Base-by-base conservation (phyloP, 2,113 vertebrate species). In the Thamnaconus septentrionalis region DNA sequence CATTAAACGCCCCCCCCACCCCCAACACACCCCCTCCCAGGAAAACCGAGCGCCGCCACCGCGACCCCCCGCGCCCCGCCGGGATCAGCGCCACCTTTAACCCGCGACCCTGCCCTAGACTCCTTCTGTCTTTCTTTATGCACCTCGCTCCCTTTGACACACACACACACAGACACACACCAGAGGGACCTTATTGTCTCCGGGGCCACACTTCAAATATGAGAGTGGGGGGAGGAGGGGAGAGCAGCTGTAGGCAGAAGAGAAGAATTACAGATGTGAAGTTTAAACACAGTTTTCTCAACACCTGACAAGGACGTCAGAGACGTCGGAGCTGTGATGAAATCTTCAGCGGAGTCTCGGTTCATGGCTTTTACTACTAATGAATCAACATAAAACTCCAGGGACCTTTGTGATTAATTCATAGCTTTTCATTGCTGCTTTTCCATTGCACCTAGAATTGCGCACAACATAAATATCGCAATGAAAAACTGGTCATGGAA, bases 111-210 rank as follows among this genome's bases (percentile, higher is more conserved):
- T 60, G 56, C 67, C 75, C 65, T 75, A 75, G 64, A 83, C 77
- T 79, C 69, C 51, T 45, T 81, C 81, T 71, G 72, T 79, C 78
- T 76, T 73, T 56, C 53, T 31, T 31, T 31, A 31, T 31, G 18
- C 40, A 43, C 51, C 80, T 75, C 73, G 41, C 61, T 41, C 51
- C 48, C 5, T 18, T 52, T 52, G 10, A 43, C 5, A 42, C 54
- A n/a, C 10, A 56, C 11, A 82, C 62, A 84, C 66, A 53, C 10
- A 81, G 59, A 84, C 66, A 87, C 66, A 79, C 53, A 76, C 64
- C 82, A 75, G 74, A 68, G 72, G 72, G 78, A 71, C 59, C 77
- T 75, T 82, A 89, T 87, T 90, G 88, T 91, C 67, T 61, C 63
- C 6, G 39, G 63, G 80, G 80, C 85, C 84, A 85, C 80, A 72